Evolutionary conservation across 2,797 vertebrate species (phyloP).

Genomic region (Phataginus tricuspis): DNA sequence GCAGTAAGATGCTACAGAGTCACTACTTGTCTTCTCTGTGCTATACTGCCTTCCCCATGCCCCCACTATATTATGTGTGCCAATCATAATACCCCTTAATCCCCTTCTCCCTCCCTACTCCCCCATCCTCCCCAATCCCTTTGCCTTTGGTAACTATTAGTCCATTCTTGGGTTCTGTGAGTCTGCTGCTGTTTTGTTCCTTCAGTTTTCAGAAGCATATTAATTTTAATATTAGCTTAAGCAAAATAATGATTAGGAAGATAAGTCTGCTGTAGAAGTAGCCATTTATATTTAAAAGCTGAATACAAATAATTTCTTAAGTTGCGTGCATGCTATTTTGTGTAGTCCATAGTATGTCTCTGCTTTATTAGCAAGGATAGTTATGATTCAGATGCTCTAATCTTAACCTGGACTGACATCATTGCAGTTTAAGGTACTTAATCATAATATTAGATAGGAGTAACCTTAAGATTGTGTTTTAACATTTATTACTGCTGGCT

Average conservation of each 20-base stretch:
- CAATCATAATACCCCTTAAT: no score
- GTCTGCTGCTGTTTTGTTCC: no score
- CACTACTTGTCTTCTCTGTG: no score
- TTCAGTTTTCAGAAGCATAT: not conserved
- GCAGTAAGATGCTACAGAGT: no score
- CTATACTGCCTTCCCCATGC: no score
- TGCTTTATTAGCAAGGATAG: constrained; percentile 17
- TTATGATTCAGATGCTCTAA: constrained; percentile 43
- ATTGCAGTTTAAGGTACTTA: constrained; percentile 48
- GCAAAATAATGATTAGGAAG: constrained; percentile 26
- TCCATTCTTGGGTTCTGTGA: no score
- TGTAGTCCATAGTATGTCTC: not conserved
- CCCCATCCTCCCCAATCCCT: no score
- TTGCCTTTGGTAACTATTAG: no score
- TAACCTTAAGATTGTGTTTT: constrained; percentile 35
- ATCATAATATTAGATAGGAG: constrained; percentile 33
- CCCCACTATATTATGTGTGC: no score
- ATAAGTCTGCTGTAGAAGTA: not conserved
- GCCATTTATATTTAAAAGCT: not conserved
- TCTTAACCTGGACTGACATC: constrained; percentile 45
- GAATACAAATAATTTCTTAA: constrained; percentile 23
- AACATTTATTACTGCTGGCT: not conserved
- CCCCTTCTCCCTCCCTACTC: no score
- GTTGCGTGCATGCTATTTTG: not conserved
- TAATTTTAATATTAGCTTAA: constrained; percentile 58